A percentile compares a stretch with the other conserved stretches of the same genome.
Evolutionary conservation across 2,888 invertebrate genomes (phyloP).

Genomic region (Unio pictorum): DNA sequence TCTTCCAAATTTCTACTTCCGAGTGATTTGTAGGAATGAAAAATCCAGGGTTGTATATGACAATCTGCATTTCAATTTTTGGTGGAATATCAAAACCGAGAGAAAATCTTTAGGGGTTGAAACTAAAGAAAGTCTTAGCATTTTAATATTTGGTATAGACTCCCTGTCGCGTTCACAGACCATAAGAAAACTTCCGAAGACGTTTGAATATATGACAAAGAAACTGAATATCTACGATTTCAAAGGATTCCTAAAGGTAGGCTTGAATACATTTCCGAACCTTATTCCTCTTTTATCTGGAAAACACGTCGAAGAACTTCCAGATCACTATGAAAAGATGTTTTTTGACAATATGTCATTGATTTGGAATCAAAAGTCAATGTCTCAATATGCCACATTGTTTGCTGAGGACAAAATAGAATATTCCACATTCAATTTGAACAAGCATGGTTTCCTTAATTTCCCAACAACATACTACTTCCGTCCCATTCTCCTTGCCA

Average conservation of each 20-base stretch:
- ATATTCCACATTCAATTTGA: slow-evolving; percentile 86
- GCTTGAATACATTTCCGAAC: slow-evolving; percentile 39
- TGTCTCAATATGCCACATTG: slow-evolving; percentile 82
- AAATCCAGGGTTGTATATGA: slow-evolving; percentile 12
- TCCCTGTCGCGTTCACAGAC: slow-evolving; percentile 25
- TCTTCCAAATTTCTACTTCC: slow-evolving; percentile 11
- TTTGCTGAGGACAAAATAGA: slow-evolving; percentile 86
- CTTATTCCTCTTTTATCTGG: slow-evolving; percentile 34
- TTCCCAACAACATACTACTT: slow-evolving; percentile 89
- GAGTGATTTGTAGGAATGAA: slow-evolving; percentile 13
- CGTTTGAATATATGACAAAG: slow-evolving; percentile 30
- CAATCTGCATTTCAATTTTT: slow-evolving; percentile 21
- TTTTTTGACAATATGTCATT: slow-evolving; percentile 76
- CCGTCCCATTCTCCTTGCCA: slow-evolving; percentile 80
- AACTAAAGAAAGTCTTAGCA: slow-evolving; percentile 17
- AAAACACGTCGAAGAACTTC: slow-evolving; percentile 8
- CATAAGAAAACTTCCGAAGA: slow-evolving; percentile 29
- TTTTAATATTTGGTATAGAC: slow-evolving; percentile 24
- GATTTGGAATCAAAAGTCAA: slow-evolving; percentile 85
- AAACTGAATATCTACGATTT: slow-evolving; percentile 28
- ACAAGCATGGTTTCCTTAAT: slow-evolving; percentile 80
- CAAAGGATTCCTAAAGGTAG: slow-evolving; percentile 39
- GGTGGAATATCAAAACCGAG: slow-evolving; percentile 6
- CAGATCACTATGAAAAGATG: slow-evolving; percentile 6
- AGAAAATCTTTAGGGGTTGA: slow-evolving; percentile 2